These are phyloP conservation scores for Heliconius charithonia DNA, from an alignment of 2,888 invertebrate genomes.

Conservation along the genomic window DNA sequence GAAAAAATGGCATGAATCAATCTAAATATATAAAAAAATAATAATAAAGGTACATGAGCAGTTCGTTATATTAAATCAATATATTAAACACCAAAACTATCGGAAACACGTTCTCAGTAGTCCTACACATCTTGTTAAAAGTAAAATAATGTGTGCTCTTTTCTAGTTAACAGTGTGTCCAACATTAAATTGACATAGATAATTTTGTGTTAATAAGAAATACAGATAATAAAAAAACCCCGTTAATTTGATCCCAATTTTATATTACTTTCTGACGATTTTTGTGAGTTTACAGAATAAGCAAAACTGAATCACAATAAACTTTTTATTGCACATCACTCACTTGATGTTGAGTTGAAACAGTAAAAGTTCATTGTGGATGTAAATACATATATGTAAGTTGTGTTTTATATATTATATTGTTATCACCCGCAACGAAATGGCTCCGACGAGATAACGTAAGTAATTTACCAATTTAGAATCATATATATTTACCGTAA, in stretches of 20 bases:
- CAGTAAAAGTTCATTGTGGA: constrained; percentile 48
- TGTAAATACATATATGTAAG: constrained; percentile 51
- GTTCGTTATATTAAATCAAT: not conserved
- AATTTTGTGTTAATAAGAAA: constrained; percentile 24
- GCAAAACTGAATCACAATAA: constrained; percentile 40
- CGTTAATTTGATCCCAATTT: constrained; percentile 34
- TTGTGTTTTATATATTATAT: constrained; percentile 57
- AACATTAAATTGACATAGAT: constrained; percentile 33
- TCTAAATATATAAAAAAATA: not conserved
- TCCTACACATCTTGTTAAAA: constrained; percentile 25
- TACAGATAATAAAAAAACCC: constrained; percentile 9
- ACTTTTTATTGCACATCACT: constrained; percentile 41
- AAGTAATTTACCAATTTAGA: constrained; percentile 76
- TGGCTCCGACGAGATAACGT: constrained; percentile 81
- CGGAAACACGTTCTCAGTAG: constrained; percentile 40
- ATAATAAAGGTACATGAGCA: not conserved
- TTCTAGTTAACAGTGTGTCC: constrained; percentile 39
- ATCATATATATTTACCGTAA: constrained; percentile 64
- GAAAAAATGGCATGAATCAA: not conserved
- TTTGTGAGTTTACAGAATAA: constrained; percentile 44
- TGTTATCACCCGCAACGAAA: constrained; percentile 61
- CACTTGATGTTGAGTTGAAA: constrained; percentile 43
- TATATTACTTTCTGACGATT: constrained; percentile 38
- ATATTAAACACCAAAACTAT: not conserved
- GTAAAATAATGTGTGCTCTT: constrained; percentile 41